phyloP scores from a whole-genome alignment of 1,140 invertebrate genomes.

The Drosophila pectinifera region DNA sequence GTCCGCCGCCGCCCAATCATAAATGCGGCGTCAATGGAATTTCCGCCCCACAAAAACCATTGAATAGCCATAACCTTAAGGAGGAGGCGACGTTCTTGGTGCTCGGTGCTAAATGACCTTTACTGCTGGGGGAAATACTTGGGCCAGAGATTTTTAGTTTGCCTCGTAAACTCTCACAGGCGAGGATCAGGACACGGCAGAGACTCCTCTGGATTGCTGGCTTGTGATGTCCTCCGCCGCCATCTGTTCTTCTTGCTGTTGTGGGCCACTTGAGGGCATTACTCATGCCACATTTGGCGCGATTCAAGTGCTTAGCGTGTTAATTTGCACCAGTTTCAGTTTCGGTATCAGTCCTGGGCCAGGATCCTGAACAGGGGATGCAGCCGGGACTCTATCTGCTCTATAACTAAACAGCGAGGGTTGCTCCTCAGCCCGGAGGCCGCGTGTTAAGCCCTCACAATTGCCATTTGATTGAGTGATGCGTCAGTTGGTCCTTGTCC shows the following conservation, averaged over 20 bases:
- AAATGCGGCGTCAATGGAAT: conserved; percentile 55
- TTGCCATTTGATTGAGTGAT: conserved; percentile 83
- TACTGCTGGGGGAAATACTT: conserved; percentile 24
- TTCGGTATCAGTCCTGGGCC: conserved; percentile 26
- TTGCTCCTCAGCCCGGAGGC: conserved; percentile 34
- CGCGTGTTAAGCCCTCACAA: conserved; percentile 76
- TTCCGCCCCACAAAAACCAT: conserved; percentile 21
- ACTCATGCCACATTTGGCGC: conserved; percentile 79
- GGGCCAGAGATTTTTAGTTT: conserved; percentile 67
- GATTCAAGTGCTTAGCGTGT: conserved; percentile 82
- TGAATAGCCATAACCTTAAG: conserved; percentile 63
- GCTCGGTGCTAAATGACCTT: conserved; percentile 2
- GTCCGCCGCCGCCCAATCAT: conserved; percentile 62
- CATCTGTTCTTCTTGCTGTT: conserved; percentile 7
- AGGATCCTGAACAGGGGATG: conserved; percentile 35
- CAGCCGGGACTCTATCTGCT: conserved; percentile 11
- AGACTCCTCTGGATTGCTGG: conserved; percentile 59
- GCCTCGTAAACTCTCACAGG: conserved; percentile 58
- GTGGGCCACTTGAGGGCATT: conserved; percentile 79
- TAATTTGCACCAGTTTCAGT: conserved; percentile 66
- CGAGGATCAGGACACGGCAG: conserved; percentile 1
- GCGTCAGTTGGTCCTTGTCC: conserved; percentile 59
- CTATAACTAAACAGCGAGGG: conserved; percentile 30
- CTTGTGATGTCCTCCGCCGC: conserved; percentile 75
- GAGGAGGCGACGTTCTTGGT: conserved; percentile 9